Base-by-base conservation (phyloP, 2,797 vertebrate species). In the Sebastes dallii region DNA sequence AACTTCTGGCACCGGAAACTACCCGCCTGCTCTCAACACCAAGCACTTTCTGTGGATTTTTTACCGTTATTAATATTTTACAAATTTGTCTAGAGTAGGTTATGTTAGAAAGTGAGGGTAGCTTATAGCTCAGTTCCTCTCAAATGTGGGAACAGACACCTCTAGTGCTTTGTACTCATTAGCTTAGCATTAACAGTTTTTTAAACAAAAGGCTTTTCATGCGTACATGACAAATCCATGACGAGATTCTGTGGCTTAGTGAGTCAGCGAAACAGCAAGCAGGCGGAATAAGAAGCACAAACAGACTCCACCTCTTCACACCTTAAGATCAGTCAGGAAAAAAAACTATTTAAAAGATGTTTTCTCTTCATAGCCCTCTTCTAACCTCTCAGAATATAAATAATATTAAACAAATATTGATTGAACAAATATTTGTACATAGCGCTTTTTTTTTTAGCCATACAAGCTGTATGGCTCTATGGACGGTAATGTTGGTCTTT, bases 191-290 rank as follows among this genome's bases (percentile, higher is more conserved):
- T 81, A 72, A 50, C 22, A 1, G 32, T 68, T 77, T n/a, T 80
- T 76, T 50, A 80, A 80, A 68, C 60, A 85, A 83, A 69, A 16
- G 39, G 55, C 52, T 25, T 25, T 82, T 30, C 61, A 52, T 68
- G 39, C 13, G 4, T 24, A 11, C 56, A 78, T 67, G 72, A 67
- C 75, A 80, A 83, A 81, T 83, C 66, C 72, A 75, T 64, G 70
- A 86, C 50, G 25, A 68, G 72, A 75, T 84, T 77, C 58, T 69
- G 74, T 69, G 61, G 82, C 71, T 86, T 80, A 78, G 71, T 72
- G 58, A 71, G 46, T 67, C 72, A 50, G 20, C 46, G 24, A 62
- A 39, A 75, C 62, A 69, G 71, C 76, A 22, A 70, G 46, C 55
- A 56, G 54, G 50, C 56, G 3, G 50, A 54, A 52, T 16, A 22